Evolutionary conservation across 1,140 invertebrate genomes (phyloP).

Genomic region (Hirudo medicinalis): DNA sequence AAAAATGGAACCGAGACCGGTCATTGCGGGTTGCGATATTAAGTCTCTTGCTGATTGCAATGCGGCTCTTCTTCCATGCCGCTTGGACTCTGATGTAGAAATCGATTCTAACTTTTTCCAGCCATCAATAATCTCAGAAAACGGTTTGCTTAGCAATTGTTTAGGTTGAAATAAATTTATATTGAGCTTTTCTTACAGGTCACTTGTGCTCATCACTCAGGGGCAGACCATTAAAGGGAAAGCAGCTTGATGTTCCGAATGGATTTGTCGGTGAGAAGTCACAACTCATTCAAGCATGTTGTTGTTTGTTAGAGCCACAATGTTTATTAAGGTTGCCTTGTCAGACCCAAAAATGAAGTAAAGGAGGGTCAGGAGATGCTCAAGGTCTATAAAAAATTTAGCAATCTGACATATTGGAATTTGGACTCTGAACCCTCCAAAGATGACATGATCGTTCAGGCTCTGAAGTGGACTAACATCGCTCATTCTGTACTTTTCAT

Average conservation of each 20-base stretch:
- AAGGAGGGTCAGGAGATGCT: not conserved
- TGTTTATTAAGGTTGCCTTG: not conserved
- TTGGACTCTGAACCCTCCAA: slow-evolving; percentile 3
- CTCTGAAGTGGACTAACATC: slow-evolving; percentile 13
- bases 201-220: not conserved
- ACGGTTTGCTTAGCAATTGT: too few species aligned
- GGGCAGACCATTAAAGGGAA: not conserved
- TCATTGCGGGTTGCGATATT: too few species aligned
- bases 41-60: too few species aligned
- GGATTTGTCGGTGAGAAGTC: not conserved
- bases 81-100: too few species aligned
- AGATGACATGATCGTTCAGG: slow-evolving; percentile 13
- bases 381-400: slow-evolving; percentile 9
- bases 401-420: slow-evolving; percentile 14
- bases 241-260: not conserved
- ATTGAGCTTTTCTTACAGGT: not conserved
- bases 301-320: not conserved
- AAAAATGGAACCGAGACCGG: too few species aligned
- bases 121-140: too few species aligned
- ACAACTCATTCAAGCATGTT: too few species aligned
- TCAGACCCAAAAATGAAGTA: not conserved
- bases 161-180: too few species aligned
- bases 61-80: too few species aligned
- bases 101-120: too few species aligned
- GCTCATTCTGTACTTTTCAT: slow-evolving; percentile 4